Evolutionary conservation across 2,888 invertebrate genomes (phyloP), one percentile per base, ranked within the genome.

Genomic region (Lysandra bellargus): DNA sequence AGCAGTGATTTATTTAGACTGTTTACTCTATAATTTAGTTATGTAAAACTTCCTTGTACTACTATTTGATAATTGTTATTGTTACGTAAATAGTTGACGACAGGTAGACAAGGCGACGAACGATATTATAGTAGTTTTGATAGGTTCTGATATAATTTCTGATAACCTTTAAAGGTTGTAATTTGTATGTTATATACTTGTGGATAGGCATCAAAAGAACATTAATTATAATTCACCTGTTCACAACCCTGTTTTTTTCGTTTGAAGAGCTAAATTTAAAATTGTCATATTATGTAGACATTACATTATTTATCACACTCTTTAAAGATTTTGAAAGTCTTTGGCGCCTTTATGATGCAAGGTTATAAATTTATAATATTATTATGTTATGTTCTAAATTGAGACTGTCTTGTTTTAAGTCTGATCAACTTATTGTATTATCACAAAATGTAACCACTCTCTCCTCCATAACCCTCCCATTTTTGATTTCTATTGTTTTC

Each of bases 1-100:
- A 79, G 75, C 78, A 74, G 78, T 80, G 83, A 82, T 82, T 82
- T 82, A 78, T 82, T 82, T 60, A 78, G 72, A 57, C 53, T 72
- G 60, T 9, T 79, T 74, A 78, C 64, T 78, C 53, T 53, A 53
- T 61, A 61, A 49, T 81, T 76, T 74, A 61, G 73, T 60, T 76
- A 73, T 74, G n/a, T 72, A 23, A 44, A 73, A 61, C 40, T 73
- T 73, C 73, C 37, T 12, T 40, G 74, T 33, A 23, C 33, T 40
- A 49, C 30, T 72, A 40, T 69, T 37, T 69, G 33, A 69, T 69
- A 30, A 64, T 64, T 23, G 69, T 69, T 69, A 64, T 64, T 23
- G 69, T 69, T 69, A 69, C 69, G 17, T 69, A 5, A 69, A 69
- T n/a, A 14, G 30, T 69, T 33, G 4, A 17, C 4, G 4, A 57